A percentile compares a stretch with the other conserved stretches of the same genome.
These are phyloP conservation scores for Macroglossus sobrinus DNA, from an alignment of 2,113 vertebrate species.

Conservation along the genomic window DNA sequence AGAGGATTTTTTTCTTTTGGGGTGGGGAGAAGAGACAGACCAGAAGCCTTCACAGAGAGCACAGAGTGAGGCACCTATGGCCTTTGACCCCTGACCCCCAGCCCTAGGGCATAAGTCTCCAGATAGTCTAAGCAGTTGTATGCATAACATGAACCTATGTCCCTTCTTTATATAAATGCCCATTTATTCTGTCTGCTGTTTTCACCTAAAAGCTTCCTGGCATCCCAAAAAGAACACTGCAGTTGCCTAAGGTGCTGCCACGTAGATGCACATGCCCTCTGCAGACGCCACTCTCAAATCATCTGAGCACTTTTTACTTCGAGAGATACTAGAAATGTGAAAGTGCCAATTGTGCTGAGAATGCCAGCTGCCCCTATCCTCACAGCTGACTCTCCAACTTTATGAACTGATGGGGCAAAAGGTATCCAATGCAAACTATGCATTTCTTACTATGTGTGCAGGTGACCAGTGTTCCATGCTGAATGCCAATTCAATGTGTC, in stretches of 20 bases:
- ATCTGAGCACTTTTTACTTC: not conserved
- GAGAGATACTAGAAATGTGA: not conserved
- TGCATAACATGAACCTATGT: not conserved
- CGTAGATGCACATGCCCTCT: not conserved
- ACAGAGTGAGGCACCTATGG: not conserved
- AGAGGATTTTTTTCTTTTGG: not conserved
- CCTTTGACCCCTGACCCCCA: not conserved
- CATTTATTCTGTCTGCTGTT: not conserved
- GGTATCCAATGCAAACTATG: not conserved
- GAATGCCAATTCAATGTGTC: not conserved
- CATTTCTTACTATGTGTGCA: not conserved
- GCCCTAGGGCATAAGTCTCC: not conserved
- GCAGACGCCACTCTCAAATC: not conserved
- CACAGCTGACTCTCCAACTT: not conserved
- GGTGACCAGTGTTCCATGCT: not conserved
- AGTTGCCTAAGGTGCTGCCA: not conserved
- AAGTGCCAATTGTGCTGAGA: not conserved
- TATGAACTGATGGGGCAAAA: not conserved
- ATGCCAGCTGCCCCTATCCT: not conserved
- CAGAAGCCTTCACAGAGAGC: not conserved
- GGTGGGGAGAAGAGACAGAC: not conserved
- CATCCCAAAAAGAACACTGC: not conserved
- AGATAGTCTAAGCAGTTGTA: not conserved
- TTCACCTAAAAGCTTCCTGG: not conserved
- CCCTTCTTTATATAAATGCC: not conserved